Evolutionary conservation across 1,140 invertebrate species (phyloP).

Genomic region (Pentalonia nigronervosa): DNA sequence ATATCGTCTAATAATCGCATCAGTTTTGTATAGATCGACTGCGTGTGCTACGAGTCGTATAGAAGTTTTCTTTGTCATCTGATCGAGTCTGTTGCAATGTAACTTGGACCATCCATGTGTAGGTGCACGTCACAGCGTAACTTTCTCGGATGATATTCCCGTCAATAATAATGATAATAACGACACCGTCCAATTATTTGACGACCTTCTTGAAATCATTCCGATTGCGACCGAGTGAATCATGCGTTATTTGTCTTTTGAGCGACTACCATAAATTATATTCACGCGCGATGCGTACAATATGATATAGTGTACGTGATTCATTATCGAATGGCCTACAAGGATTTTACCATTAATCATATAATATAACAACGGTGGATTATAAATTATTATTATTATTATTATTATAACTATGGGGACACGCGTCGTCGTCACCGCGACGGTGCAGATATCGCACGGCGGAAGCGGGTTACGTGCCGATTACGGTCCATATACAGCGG

Average conservation of each 20-base stretch:
- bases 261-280: neutral
- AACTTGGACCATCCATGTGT: no score
- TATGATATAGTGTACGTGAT: neutral
- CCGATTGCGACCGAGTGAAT: neutral
- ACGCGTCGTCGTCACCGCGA: neutral
- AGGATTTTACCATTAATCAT: slow-evolving; percentile 36
- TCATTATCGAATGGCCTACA: slow-evolving; percentile 46
- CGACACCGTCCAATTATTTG: neutral
- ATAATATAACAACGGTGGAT: neutral
- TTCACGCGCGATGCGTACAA: neutral
- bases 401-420: neutral
- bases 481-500: neutral
- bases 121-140: neutral
- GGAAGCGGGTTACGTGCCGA: neutral
- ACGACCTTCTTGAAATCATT: slow-evolving; percentile 26
- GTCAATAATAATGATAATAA: neutral
- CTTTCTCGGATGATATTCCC: slow-evolving; percentile 21
- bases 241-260: neutral
- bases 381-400: neutral
- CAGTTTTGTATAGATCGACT: neutral
- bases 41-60: neutral
- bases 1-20: neutral
- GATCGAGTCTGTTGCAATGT: neutral
- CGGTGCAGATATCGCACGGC: neutral
- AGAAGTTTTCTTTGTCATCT: neutral